Base-by-base conservation (phyloP, 2,888 invertebrate genomes). In the Alcis repandata region DNA sequence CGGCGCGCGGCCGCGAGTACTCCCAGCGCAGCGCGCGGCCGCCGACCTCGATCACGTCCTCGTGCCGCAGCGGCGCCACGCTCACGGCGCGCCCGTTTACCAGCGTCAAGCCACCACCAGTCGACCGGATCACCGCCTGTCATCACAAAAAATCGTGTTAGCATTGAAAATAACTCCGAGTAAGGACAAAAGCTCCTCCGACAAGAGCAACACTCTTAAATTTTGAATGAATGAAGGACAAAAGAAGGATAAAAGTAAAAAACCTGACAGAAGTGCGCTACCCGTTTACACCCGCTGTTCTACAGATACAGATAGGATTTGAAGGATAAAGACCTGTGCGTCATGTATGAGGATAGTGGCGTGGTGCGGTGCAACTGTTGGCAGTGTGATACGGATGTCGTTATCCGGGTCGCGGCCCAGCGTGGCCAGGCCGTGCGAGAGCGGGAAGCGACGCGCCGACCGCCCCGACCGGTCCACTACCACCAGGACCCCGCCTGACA, bases 41-140 rank as follows among this genome's bases (percentile, higher is more conserved):
- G 36, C 88, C 91, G 43, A 93, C 72, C 17, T 81, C 69, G 67
- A 94, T 80, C 64, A 84, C 73, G 80, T 94, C 94, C 1, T 88
- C 80, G 78, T 94, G 90, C 0, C 79, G 76, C 67, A 94, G 81
- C 56, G 90, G 88, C 6, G 87, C 85, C 67, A 93, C 90, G 73
- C 87, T 88, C 62, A 93, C 85, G 0, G 77, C 20, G 19, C 69
- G 76, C 0, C 88, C 90, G 78, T 94, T 94, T 70, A 94, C 88
- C 48, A 84, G 71, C 8, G 94, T 91, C 57, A 84, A 83, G 0
- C 87, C 87, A 0, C 75, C 69, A n/a, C 90, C 87, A 65, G 92
- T 88, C 65, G 90, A 91, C 43, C 89, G 86, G 0, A 94, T 83
- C 68, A 91, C 86, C 15, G 93, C 90, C 94, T 94, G 77, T 0